Evolutionary conservation across 2,888 invertebrate species (phyloP).

Genomic region (Dorcus hopei): DNA sequence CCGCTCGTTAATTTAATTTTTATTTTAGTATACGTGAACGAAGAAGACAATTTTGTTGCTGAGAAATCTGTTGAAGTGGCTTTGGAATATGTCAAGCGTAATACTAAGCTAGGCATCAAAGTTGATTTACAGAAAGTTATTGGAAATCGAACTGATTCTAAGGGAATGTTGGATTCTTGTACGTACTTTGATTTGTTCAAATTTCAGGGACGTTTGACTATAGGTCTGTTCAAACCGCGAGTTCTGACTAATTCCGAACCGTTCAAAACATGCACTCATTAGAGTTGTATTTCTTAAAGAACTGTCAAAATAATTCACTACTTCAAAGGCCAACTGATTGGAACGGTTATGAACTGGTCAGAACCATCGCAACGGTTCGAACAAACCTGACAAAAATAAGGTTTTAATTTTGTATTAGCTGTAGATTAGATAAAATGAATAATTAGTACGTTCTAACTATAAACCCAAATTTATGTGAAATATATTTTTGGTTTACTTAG

Average conservation of each 20-base stretch:
- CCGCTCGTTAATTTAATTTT: neutral
- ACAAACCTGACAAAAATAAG: no score
- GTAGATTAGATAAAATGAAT: neutral
- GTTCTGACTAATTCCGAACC: no score
- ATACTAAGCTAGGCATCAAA: conserved; percentile 64
- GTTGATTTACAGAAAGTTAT: conserved; percentile 62
- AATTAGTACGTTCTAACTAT: neutral
- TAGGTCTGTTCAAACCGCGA: no score
- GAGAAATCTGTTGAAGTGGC: conserved; percentile 70
- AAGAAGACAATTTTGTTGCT: conserved; percentile 69
- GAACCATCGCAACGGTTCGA: no score
- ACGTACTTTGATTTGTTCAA: conserved; percentile 46
- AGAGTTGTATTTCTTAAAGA: no score
- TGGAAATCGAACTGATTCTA: conserved; percentile 70
- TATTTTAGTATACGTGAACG: conserved; percentile 67
- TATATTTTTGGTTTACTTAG: conserved; percentile 48
- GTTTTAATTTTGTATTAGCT: neutral
- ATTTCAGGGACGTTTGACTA: no score
- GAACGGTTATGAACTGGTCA: no score
- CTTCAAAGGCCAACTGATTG: no score
- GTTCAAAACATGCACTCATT: no score
- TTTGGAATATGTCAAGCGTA: conserved; percentile 66
- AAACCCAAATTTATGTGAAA: neutral
- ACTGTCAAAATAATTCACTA: no score
- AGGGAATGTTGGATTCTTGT: conserved; percentile 68